These are phyloP conservation scores for Patella ulyssiponensis DNA, from an alignment of 2,888 invertebrate species.

Conservation along the genomic window DNA sequence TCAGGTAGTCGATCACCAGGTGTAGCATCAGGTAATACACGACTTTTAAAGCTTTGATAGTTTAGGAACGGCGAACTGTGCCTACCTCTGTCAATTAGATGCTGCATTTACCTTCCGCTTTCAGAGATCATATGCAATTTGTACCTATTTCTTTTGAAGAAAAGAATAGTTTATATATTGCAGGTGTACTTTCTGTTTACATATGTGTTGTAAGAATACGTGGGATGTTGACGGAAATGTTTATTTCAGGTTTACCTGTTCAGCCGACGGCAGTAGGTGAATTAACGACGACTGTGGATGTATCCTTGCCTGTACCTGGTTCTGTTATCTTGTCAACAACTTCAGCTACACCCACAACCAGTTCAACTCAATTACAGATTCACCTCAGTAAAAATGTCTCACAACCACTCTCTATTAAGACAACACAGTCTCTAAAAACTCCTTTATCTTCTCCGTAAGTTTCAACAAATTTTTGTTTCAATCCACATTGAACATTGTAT, in stretches of 20 bases:
- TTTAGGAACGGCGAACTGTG: no score
- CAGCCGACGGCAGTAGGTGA: constrained; percentile 6
- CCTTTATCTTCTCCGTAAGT: constrained; percentile 33
- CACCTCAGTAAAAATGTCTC: constrained; percentile 48
- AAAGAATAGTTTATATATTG: no score
- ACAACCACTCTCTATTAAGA: constrained; percentile 33
- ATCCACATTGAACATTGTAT: no score
- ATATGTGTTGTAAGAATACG: no score
- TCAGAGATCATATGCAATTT: no score
- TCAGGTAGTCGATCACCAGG: constrained; percentile 1
- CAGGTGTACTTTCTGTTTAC: no score
- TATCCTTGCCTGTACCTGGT: constrained; percentile 3
- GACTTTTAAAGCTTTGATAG: no score
- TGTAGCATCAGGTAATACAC: neutral
- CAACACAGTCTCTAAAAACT: constrained; percentile 45
- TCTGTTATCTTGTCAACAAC: constrained; percentile 21
- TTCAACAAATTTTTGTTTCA: no score
- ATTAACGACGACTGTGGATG: constrained; percentile 14
- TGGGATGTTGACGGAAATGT: no score
- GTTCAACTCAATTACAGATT: constrained; percentile 46
- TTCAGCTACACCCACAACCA: constrained; percentile 22
- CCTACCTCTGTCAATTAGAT: no score
- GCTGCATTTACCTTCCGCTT: no score
- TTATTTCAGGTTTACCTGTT: constrained; percentile 2
- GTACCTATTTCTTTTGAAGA: no score